Percentiles rank a stretch among this genome's conserved stretches.
Conservation (phyloP, 2,888 invertebrate species). For the Hydriomena furcata region DNA sequence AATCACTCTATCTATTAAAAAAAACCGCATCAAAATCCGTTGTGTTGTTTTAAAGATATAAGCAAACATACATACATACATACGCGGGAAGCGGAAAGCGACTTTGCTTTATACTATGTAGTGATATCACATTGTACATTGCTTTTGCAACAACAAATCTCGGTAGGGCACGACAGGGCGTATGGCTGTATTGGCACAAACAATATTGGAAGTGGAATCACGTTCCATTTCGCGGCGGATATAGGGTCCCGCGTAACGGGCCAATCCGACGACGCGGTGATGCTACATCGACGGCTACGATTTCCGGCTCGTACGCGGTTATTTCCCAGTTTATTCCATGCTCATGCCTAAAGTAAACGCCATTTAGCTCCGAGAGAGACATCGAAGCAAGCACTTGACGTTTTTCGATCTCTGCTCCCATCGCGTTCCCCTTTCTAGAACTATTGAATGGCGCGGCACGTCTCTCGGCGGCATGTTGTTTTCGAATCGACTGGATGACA, state of each 20-base stretch:
- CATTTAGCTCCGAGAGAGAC: constrained; percentile 43
- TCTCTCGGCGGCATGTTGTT: constrained; percentile 34
- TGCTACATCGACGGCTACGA: constrained; percentile 70
- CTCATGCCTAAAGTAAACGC: constrained; percentile 47
- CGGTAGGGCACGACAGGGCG: constrained; percentile 34
- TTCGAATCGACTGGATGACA: constrained; percentile 37
- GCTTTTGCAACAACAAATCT: constrained; percentile 20
- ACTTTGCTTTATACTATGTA: too few relatives aligned
- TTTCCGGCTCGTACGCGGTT: constrained; percentile 63
- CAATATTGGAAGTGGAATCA: constrained; percentile 68
- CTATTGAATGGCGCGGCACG: constrained; percentile 37
- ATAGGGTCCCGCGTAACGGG: constrained; percentile 66
- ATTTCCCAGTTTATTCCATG: constrained; percentile 56
- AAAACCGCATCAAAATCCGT: too few relatives aligned
- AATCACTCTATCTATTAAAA: too few relatives aligned
- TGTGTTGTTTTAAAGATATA: too few relatives aligned
- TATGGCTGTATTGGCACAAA: constrained; percentile 43
- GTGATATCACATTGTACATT: constrained; percentile 2
- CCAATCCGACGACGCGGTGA: constrained; percentile 64
- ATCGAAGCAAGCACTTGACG: constrained; percentile 42
- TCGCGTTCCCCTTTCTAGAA: constrained; percentile 34
- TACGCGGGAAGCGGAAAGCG: too few relatives aligned
- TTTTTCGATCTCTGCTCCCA: constrained; percentile 34
- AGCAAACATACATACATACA: too few relatives aligned
- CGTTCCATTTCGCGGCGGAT: constrained; percentile 74